Conservation (phyloP, 2,113 vertebrate species). For the Petrocephalus microphthalmus region DNA sequence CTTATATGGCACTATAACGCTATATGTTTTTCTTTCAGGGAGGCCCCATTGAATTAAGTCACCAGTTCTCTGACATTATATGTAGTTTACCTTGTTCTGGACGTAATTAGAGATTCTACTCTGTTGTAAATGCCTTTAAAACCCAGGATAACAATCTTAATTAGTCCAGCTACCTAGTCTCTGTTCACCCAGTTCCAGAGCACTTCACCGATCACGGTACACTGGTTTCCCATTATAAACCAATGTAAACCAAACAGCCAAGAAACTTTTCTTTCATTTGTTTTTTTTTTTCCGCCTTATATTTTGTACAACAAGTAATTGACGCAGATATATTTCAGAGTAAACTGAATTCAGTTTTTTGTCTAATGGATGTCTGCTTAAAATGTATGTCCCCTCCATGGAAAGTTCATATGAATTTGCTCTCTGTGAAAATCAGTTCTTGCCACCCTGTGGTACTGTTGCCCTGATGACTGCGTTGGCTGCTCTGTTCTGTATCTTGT, state of each 20-base stretch:
- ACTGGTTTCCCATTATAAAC: background rate
- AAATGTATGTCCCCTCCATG: background rate
- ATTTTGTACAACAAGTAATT: background rate
- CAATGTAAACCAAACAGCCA: background rate
- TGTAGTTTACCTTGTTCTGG: background rate
- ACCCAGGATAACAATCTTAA: slow-evolving; percentile 16
- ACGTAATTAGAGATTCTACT: slow-evolving; percentile 6
- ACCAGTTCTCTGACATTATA: background rate
- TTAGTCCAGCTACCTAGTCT: background rate
- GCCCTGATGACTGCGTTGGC: background rate
- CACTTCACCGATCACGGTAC: background rate
- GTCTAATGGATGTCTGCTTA: background rate
- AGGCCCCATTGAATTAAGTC: slow-evolving; percentile 4
- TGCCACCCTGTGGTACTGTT: background rate
- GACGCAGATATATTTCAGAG: background rate
- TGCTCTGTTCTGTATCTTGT: background rate
- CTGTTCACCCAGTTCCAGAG: background rate
- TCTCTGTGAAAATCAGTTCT: background rate
- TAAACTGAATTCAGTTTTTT: background rate
- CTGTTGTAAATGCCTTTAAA: slow-evolving; percentile 1
- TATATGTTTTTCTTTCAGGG: background rate
- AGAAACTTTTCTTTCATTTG: background rate
- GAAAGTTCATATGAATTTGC: background rate
- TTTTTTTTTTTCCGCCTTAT: background rate
- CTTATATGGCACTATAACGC: background rate